A percentile compares a stretch with the other conserved stretches of the same genome.
Evolutionary conservation across 1,140 invertebrate genomes (phyloP).

Genomic region (Drosophila santomea): DNA sequence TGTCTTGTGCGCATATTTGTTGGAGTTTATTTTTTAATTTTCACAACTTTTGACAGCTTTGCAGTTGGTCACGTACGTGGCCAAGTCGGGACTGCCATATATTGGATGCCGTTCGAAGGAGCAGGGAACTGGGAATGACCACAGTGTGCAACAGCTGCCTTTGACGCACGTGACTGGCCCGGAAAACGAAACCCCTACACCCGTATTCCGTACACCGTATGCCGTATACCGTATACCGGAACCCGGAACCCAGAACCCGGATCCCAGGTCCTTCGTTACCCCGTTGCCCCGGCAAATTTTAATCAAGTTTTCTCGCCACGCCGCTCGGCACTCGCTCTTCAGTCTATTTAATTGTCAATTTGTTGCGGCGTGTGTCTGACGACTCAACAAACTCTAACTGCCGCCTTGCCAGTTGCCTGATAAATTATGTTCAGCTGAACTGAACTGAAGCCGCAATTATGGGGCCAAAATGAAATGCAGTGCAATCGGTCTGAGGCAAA

Average conservation of each 20-base stretch:
- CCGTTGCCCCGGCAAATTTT: conserved; percentile 72
- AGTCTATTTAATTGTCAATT: conserved; percentile 82
- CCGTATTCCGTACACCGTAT: not conserved
- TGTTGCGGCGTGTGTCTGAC: conserved; percentile 64
- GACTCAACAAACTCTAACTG: conserved; percentile 9
- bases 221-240: not conserved
- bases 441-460: conserved; percentile 53
- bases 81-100: conserved; percentile 55
- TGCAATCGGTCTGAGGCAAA: conserved; percentile 18
- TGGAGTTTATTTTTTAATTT: conserved; percentile 81
- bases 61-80: conserved; percentile 72
- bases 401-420: conserved; percentile 45
- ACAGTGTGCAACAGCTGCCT: conserved; percentile 68
- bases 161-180: conserved; percentile 66
- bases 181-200: conserved; percentile 2
- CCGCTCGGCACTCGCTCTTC: conserved; percentile 34
- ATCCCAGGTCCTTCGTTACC: conserved; percentile 9
- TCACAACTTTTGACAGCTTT: conserved; percentile 80
- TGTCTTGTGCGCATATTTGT: conserved; percentile 67
- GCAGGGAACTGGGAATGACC: conserved; percentile 26
- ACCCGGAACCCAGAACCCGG: too few species aligned
- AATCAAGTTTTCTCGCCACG: conserved; percentile 75
- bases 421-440: conserved; percentile 65
- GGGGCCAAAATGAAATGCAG: conserved; percentile 54
- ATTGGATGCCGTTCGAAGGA: conserved; percentile 44